These are phyloP conservation scores for Lamproptera curius DNA, from an alignment of 2,888 invertebrate species.

Conservation along the genomic window DNA sequence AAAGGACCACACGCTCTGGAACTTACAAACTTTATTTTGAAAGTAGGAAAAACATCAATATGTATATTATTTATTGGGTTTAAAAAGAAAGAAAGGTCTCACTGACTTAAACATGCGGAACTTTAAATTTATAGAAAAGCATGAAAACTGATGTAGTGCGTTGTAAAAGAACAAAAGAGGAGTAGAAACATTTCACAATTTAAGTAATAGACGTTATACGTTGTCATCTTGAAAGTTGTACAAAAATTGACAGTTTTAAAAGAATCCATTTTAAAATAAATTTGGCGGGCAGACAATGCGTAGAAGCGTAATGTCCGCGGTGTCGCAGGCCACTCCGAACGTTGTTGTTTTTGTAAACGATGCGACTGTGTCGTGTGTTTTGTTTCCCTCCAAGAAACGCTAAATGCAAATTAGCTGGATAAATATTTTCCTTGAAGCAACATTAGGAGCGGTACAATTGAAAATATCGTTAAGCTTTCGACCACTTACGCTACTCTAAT, in stretches of 20 bases:
- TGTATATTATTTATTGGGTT: too few relatives aligned
- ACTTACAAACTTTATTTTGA: too few relatives aligned
- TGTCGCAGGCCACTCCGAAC: conserved; percentile 43
- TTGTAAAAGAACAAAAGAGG: not conserved
- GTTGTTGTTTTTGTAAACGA: conserved; percentile 70
- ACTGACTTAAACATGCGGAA: too few relatives aligned
- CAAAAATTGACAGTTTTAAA: not conserved
- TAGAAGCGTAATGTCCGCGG: conserved; percentile 21
- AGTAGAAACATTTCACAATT: not conserved
- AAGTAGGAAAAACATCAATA: too few relatives aligned
- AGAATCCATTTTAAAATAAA: conserved; percentile 6
- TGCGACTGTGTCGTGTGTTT: conserved; percentile 64
- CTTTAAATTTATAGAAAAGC: too few relatives aligned
- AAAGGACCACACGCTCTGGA: too few relatives aligned
- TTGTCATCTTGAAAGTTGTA: too few relatives aligned
- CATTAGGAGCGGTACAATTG: conserved; percentile 53
- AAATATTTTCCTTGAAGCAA: conserved; percentile 71
- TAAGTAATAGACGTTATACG: not conserved
- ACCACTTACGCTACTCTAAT: conserved; percentile 6
- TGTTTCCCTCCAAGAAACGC: conserved; percentile 61
- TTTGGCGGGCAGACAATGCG: conserved; percentile 2
- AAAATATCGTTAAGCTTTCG: conserved; percentile 40
- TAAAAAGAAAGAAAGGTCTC: too few relatives aligned
- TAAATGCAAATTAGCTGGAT: conserved; percentile 72
- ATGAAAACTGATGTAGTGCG: not conserved